phyloP scores from a whole-genome alignment of 2,797 vertebrate genomes.

The Rhyacichthys aspro region DNA sequence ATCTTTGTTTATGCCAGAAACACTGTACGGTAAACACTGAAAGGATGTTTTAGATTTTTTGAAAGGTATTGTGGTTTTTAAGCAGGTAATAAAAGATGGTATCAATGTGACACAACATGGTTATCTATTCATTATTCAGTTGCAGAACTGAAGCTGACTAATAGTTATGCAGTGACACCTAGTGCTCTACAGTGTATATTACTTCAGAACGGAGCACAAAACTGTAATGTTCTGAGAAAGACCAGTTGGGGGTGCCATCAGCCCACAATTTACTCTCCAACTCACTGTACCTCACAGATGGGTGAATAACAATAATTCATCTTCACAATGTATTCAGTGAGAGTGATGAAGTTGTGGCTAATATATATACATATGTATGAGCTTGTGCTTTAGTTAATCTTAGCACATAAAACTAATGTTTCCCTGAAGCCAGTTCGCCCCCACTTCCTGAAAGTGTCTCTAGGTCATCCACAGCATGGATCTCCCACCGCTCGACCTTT shows the following conservation, averaged over 20 bases:
- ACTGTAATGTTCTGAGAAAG: neutral
- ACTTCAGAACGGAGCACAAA: neutral
- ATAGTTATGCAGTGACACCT: conserved; percentile 61
- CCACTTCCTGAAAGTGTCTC: conserved; percentile 53
- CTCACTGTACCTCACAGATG: conserved; percentile 51
- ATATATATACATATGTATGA: conserved; percentile 73
- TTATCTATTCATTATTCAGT: conserved; percentile 20
- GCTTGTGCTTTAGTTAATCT: conserved; percentile 67
- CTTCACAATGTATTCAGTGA: conserved; percentile 68
- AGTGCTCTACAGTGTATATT: conserved; percentile 34
- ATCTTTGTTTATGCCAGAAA: too few relatives aligned
- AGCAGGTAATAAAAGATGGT: too few relatives aligned
- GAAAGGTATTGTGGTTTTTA: too few relatives aligned
- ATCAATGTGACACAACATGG: conserved; percentile 10
- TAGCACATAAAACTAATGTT: conserved; percentile 50
- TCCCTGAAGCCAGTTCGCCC: conserved; percentile 46
- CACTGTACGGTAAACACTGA: too few relatives aligned
- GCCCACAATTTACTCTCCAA: conserved; percentile 28
- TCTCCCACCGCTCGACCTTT: conserved; percentile 58
- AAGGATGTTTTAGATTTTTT: too few relatives aligned
- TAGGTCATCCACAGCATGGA: conserved; percentile 60
- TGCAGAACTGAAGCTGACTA: neutral
- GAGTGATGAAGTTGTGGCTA: conserved; percentile 59
- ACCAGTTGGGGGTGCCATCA: conserved; percentile 59
- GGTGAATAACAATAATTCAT: conserved; percentile 67